Conservation (phyloP, 1,140 invertebrate genomes). For the Sycophaga agraensis region DNA sequence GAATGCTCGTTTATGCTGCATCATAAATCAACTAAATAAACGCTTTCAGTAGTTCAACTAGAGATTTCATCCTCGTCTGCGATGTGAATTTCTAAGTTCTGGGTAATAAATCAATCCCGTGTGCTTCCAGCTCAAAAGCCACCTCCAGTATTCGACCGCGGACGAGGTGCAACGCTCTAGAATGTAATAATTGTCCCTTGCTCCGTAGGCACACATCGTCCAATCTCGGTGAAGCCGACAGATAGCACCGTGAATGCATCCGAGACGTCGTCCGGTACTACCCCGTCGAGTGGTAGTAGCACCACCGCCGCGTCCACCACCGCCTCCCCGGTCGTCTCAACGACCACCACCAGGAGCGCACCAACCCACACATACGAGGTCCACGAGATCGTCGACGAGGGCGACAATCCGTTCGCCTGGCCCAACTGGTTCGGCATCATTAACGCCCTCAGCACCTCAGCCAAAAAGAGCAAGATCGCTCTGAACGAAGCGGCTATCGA, state of each 20-base stretch:
- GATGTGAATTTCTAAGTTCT: too few relatives aligned
- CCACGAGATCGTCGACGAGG: slow-evolving; percentile 38
- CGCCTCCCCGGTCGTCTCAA: background rate
- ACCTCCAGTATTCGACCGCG: too few relatives aligned
- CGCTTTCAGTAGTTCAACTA: too few relatives aligned
- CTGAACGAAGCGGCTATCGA: slow-evolving; percentile 21
- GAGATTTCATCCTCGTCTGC: too few relatives aligned
- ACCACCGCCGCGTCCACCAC: background rate
- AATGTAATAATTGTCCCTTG: background rate
- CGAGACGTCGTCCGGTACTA: too few relatives aligned
- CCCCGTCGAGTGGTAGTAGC: background rate
- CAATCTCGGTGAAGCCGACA: background rate
- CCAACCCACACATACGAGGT: slow-evolving; percentile 36
- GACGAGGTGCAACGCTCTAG: too few relatives aligned
- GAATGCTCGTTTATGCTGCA: too few relatives aligned
- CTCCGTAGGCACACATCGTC: background rate
- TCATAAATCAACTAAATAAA: too few relatives aligned
- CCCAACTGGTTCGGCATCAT: slow-evolving; percentile 32
- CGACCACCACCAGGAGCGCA: background rate
- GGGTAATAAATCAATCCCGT: too few relatives aligned
- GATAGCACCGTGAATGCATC: too few relatives aligned
- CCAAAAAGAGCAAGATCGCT: slow-evolving; percentile 39
- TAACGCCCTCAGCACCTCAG: slow-evolving; percentile 11
- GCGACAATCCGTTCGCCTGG: slow-evolving; percentile 30
- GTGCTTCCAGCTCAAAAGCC: too few relatives aligned